Evolutionary conservation across 2,888 invertebrate genomes (phyloP).

Genomic region (Tinea pellionella): DNA sequence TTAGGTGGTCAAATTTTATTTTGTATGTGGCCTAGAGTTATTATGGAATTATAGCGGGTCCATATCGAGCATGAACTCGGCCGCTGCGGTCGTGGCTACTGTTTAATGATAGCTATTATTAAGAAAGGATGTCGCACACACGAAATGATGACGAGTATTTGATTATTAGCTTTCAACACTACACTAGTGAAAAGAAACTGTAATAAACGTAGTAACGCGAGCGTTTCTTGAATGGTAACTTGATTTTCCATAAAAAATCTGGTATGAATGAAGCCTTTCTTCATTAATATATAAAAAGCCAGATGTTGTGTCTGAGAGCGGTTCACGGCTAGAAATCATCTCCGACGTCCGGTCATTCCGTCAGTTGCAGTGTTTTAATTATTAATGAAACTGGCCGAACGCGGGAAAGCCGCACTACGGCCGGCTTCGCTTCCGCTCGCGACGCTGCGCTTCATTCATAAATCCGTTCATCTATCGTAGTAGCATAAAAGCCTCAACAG

Average conservation of each 20-base stretch:
- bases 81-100: conserved; percentile 29
- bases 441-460: conserved; percentile 68
- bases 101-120: conserved; percentile 43
- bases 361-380: conserved; percentile 63
- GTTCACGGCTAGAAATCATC: conserved; percentile 54
- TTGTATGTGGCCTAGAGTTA: conserved; percentile 36
- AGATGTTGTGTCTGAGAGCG: not conserved
- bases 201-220: not conserved
- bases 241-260: not conserved
- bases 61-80: conserved; percentile 33
- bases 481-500: conserved; percentile 19
- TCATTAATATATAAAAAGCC: not conserved
- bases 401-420: conserved; percentile 65
- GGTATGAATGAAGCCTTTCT: not conserved
- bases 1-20: conserved; percentile 56
- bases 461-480: conserved; percentile 34
- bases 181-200: not conserved
- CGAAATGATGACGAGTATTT: conserved; percentile 8
- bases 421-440: conserved; percentile 64
- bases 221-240: not conserved
- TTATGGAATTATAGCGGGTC: conserved; percentile 50
- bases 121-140: conserved; percentile 4
- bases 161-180: conserved; percentile 5
- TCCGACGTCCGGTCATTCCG: conserved; percentile 41
- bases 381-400: conserved; percentile 64